A percentile compares a stretch with the other conserved stretches of the same genome.
phyloP scores from a whole-genome alignment of 2,797 vertebrate genomes.

The Poeciliopsis gracilis region DNA sequence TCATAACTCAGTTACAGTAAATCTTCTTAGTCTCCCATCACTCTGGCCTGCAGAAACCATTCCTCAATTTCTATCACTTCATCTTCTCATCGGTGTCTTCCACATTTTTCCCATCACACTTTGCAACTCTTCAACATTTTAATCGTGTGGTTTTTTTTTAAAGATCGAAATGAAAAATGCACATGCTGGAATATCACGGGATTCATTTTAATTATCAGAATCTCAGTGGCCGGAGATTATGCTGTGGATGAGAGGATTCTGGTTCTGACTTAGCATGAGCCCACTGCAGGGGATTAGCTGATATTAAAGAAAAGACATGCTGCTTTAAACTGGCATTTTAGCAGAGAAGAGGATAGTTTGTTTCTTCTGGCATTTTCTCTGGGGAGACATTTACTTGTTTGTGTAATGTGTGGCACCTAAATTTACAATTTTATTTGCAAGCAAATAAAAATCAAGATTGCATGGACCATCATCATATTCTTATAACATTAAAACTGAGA shows the following conservation, averaged over 20 bases:
- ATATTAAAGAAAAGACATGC: constrained; percentile 1
- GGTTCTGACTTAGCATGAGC: not conserved
- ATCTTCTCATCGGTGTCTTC: not conserved
- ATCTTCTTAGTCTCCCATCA: constrained; percentile 84
- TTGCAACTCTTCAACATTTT: constrained; percentile 1
- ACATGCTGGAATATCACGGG: not conserved
- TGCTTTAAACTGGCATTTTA: constrained; percentile 6
- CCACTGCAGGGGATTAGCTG: not conserved
- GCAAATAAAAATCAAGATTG: not conserved
- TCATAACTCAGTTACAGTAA: constrained; percentile 87
- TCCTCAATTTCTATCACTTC: not conserved
- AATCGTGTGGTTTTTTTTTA: constrained; percentile 14
- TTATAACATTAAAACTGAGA: not conserved
- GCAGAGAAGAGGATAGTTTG: not conserved
- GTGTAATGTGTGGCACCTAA: not conserved
- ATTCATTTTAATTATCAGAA: not conserved
- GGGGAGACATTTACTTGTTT: not conserved
- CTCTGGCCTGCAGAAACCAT: constrained; percentile 11
- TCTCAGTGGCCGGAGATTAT: constrained; percentile 14
- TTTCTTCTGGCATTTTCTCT: not conserved
- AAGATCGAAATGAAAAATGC: not conserved
- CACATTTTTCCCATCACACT: not conserved
- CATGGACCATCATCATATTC: not conserved
- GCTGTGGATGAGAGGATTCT: not conserved
- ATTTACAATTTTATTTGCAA: not conserved